Base-by-base conservation (phyloP, 2,888 invertebrate species). In the Nesidiocoris tenuis region DNA sequence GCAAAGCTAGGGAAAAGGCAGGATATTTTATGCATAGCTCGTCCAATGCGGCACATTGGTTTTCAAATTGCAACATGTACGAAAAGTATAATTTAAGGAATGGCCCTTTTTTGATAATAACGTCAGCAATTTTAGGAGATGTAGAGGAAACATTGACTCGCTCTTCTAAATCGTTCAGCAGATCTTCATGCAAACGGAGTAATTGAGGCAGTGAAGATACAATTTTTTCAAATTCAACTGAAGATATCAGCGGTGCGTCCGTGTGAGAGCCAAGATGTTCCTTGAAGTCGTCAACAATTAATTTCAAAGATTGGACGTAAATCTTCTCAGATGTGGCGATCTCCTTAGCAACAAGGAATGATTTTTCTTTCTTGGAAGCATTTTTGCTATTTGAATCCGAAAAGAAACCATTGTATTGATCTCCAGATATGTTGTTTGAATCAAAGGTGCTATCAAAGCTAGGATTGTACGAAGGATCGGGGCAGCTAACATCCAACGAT, bases 81-180 rank as follows among this genome's bases (percentile, higher is more conserved):
- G 84, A 82, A 1, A 87, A 85, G 80, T 87, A 88, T 61, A 87
- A 82, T 81, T 87, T 88, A 12, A 88, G 82, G 81, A 87, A 88
- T 19, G 87, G 87, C n/a, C 88, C 88, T 80, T 86, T 87, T 80
- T 84, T 85, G 2, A 87, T 86, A 80, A 88, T 86, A 21, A 88
- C 85, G 81, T 88, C 87, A 1, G 87, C 84, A 39, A 88, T 84
- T 81, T 84, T 84, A 19, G 82, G 82, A 63, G 80, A 78, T 67
- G 81, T 81, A 56, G 80, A 83, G 87, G 87, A 88, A 77, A 84
- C 82, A 39, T 82, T 80, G 21, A 87, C 81, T 64, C 88, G 83
- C 12, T 82, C 81, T 77, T 85, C 84, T 71, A 88, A 81, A 80
- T 87, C 87, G 78, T 82, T 81, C 17, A 87, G 82, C 16, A 88